These are phyloP conservation scores for Anthoscopus minutus DNA, from an alignment of 2,113 vertebrate species.

Conservation along the genomic window DNA sequence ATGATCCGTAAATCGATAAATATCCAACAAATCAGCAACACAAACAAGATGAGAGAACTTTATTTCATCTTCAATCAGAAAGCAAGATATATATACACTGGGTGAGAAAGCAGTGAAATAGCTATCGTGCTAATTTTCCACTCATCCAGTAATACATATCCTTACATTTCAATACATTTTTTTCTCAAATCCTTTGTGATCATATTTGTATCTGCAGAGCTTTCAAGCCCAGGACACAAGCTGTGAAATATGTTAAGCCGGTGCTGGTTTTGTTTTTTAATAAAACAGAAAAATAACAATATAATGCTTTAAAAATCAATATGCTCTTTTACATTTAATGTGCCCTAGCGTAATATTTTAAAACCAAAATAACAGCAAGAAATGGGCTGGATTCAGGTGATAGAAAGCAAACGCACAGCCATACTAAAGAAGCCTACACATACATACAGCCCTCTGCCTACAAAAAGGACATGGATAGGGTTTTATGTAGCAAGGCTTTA, in stretches of 20 bases:
- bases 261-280: conserved; percentile 8
- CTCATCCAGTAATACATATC: background rate
- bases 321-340: conserved; percentile 38
- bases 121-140: conserved; percentile 42
- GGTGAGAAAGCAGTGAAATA: conserved; percentile 5
- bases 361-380: conserved; percentile 8
- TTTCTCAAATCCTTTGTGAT: background rate
- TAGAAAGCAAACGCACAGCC: background rate
- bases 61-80: conserved; percentile 63
- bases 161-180: background rate
- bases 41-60: conserved; percentile 68
- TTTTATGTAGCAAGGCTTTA: background rate
- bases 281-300: conserved; percentile 36
- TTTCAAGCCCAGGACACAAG: background rate
- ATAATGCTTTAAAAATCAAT: background rate
- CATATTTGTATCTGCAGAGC: background rate
- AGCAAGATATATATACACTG: conserved; percentile 6
- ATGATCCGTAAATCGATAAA: conserved; percentile 66
- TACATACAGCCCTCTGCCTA: background rate
- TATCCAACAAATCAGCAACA: conserved; percentile 66
- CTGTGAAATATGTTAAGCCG: conserved; percentile 24
- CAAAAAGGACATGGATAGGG: background rate
- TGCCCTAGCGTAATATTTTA: background rate
- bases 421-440: background rate
- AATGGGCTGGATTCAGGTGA: background rate